Percentiles rank a stretch among this genome's conserved stretches.
Conservation (phyloP, 2,888 invertebrate species). For the Eristalinus aeneus region DNA sequence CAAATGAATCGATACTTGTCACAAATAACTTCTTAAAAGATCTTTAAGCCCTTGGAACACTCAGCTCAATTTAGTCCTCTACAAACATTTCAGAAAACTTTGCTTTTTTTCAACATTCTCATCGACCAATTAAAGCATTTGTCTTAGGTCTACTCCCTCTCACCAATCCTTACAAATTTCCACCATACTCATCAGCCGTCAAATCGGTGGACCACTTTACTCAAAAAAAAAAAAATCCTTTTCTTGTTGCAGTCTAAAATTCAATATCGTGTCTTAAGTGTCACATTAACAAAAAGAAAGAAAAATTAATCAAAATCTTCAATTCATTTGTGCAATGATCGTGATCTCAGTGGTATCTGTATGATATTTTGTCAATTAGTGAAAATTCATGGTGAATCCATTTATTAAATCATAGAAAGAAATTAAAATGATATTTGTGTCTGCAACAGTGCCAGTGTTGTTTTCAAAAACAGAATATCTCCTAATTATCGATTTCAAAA, state of each 20-base stretch:
- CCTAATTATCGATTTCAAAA: slow-evolving; percentile 58
- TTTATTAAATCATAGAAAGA: neutral
- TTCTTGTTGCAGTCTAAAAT: slow-evolving; percentile 39
- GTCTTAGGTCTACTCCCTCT: too few species aligned
- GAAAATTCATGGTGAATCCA: neutral
- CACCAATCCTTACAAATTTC: neutral
- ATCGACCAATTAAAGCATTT: too few species aligned
- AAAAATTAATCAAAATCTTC: slow-evolving; percentile 5
- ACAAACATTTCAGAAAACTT: too few species aligned
- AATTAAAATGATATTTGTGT: slow-evolving; percentile 58
- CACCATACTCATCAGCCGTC: neutral
- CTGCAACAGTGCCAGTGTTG: slow-evolving; percentile 47
- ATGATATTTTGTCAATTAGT: slow-evolving; percentile 46
- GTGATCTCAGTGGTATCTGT: slow-evolving; percentile 40
- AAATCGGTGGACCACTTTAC: neutral
- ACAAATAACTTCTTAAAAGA: too few species aligned
- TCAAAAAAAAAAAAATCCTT: neutral
- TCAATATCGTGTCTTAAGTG: slow-evolving; percentile 56
- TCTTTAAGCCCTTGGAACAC: too few species aligned
- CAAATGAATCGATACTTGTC: too few species aligned
- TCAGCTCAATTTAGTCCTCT: too few species aligned
- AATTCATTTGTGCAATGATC: slow-evolving; percentile 34
- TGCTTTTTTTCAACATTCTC: too few species aligned
- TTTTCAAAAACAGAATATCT: slow-evolving; percentile 43
- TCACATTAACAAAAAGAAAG: slow-evolving; percentile 43